Conservation (phyloP, 2,888 invertebrate species). For the Keiferia lycopersicella region DNA sequence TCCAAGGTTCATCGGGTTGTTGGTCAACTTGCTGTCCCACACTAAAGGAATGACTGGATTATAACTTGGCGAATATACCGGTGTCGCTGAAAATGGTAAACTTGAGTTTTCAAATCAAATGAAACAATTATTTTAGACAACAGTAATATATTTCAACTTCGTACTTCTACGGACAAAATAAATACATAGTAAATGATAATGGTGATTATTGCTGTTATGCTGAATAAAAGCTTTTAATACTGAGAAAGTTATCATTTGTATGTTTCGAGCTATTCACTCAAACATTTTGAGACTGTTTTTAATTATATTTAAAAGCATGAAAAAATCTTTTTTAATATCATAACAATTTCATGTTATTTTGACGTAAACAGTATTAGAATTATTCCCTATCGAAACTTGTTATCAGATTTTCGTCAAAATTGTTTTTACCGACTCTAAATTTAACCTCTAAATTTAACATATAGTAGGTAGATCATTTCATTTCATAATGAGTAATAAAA, state of each 20-base stretch:
- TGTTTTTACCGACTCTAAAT: too few species aligned
- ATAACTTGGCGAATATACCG: constrained; percentile 22
- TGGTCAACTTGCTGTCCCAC: too few species aligned
- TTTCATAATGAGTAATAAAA: constrained; percentile 5
- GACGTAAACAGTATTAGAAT: too few species aligned
- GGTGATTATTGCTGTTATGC: constrained; percentile 21
- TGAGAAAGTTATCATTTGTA: constrained; percentile 17
- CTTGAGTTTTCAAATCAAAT: constrained; percentile 11
- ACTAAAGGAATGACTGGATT: not conserved
- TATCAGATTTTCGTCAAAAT: too few species aligned
- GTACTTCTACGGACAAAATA: constrained; percentile 7
- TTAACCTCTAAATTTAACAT: too few species aligned
- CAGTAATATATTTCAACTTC: constrained; percentile 22
- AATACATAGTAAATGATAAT: constrained; percentile 4
- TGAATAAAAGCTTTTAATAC: constrained; percentile 33
- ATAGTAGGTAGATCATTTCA: too few species aligned
- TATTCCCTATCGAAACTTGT: too few species aligned
- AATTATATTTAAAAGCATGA: not conserved
- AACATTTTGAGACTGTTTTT: not conserved
- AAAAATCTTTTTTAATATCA: too few species aligned
- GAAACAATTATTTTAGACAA: constrained; percentile 23
- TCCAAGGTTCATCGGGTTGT: too few species aligned
- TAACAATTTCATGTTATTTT: too few species aligned
- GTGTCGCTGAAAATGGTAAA: constrained; percentile 21
- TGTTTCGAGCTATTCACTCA: constrained; percentile 18